phyloP scores from a whole-genome alignment of 2,113 vertebrate species.

The Neotoma lepida region DNA sequence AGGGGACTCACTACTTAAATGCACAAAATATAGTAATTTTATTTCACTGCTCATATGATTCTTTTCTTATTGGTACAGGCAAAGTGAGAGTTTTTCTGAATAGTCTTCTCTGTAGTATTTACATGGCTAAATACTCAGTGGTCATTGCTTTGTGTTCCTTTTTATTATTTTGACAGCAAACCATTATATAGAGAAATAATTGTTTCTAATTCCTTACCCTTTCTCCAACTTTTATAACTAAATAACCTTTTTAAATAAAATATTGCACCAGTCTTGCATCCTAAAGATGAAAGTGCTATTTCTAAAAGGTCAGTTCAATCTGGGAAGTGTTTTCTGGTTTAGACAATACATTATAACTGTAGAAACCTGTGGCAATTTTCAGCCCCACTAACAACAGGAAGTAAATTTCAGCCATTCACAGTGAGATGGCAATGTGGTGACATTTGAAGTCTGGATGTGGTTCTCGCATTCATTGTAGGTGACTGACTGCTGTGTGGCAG shows the following conservation, averaged over 20 bases:
- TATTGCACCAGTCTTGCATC: slow-evolving; percentile 81
- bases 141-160: slow-evolving; percentile 33
- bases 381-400: slow-evolving; percentile 82
- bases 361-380: slow-evolving; percentile 83
- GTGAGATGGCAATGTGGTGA: slow-evolving; percentile 87
- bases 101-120: slow-evolving; percentile 47
- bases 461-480: slow-evolving; percentile 75
- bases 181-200: slow-evolving; percentile 66
- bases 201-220: slow-evolving; percentile 73
- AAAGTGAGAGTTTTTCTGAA: neutral
- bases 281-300: slow-evolving; percentile 84
- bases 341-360: slow-evolving; percentile 82
- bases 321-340: slow-evolving; percentile 84
- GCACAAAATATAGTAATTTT: neutral
- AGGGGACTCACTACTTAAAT: slow-evolving; percentile 23
- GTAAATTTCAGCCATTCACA: slow-evolving; percentile 85
- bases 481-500: slow-evolving; percentile 50
- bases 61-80: slow-evolving; percentile 27
- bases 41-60: neutral
- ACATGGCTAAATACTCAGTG: slow-evolving; percentile 35
- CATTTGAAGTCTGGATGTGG: slow-evolving; percentile 83
- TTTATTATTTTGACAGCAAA: slow-evolving; percentile 56
- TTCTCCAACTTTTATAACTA: slow-evolving; percentile 80
- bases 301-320: slow-evolving; percentile 85
- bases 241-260: slow-evolving; percentile 88